Evolutionary conservation across 2,888 invertebrate species (phyloP).

Genomic region (Rhaphigaster nebulosa): DNA sequence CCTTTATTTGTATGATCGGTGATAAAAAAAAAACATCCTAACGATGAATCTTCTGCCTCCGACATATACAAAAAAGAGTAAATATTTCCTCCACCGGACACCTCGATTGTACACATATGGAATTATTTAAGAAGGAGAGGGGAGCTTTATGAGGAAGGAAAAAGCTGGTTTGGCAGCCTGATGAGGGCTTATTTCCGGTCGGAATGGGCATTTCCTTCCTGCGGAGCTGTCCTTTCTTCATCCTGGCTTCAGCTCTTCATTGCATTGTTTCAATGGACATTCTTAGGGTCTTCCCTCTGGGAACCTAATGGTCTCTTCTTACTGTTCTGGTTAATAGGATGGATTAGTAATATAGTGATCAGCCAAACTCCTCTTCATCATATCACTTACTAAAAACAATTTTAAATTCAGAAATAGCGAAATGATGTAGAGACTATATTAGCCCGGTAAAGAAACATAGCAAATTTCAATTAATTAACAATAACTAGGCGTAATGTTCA

Average conservation of each 20-base stretch:
- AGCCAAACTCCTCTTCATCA: no score
- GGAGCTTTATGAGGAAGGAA: conserved; percentile 29
- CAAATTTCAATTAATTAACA: no score
- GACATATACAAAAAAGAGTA: neutral
- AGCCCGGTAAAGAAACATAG: no score
- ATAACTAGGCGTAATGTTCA: no score
- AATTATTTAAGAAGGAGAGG: neutral
- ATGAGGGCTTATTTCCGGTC: conserved; percentile 11
- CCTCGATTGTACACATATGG: neutral
- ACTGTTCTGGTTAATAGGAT: neutral
- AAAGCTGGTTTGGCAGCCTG: conserved; percentile 34
- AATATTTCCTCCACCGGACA: neutral
- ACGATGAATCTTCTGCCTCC: neutral
- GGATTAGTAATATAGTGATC: neutral
- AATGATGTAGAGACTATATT: no score
- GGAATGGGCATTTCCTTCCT: conserved; percentile 27
- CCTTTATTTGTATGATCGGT: no score
- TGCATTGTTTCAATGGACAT: neutral
- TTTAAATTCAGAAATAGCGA: no score
- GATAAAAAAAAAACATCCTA: neutral
- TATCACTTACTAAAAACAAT: no score
- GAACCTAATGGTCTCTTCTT: neutral
- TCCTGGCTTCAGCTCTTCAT: neutral
- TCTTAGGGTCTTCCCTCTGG: neutral
- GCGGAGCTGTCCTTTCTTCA: neutral